Evolutionary conservation across 2,113 vertebrate species (phyloP).

Genomic region (Scalopus aquaticus): DNA sequence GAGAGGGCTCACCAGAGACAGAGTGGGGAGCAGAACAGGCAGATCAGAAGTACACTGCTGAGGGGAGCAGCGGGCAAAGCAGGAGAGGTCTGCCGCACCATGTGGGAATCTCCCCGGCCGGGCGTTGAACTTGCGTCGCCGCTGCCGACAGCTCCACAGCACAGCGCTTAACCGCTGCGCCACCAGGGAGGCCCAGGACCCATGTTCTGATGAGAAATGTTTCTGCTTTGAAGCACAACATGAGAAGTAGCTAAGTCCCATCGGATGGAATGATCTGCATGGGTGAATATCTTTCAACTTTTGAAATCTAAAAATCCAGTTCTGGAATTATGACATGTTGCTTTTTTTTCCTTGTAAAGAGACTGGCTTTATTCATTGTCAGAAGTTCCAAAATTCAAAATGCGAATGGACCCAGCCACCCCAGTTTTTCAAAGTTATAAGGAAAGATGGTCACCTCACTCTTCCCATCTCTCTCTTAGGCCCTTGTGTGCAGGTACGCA

Average conservation of each 20-base stretch:
- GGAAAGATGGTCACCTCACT: background rate
- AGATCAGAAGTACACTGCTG: too few relatives aligned
- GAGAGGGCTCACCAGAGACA: too few relatives aligned
- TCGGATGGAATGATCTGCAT: background rate
- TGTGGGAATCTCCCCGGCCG: too few relatives aligned
- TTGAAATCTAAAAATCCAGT: background rate
- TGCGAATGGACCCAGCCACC: background rate
- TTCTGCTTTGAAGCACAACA: background rate
- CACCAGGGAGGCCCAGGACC: too few relatives aligned
- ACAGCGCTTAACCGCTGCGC: too few relatives aligned
- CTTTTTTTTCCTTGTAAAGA: background rate
- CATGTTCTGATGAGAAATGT: constrained; percentile 1
- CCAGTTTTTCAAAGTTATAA: background rate
- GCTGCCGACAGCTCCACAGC: too few relatives aligned
- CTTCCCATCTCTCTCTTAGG: background rate
- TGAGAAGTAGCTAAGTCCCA: background rate
- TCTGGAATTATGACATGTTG: background rate
- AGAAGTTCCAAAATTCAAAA: constrained; percentile 39
- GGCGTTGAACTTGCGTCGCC: too few relatives aligned
- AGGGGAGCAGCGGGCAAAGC: too few relatives aligned
- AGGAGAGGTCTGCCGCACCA: too few relatives aligned
- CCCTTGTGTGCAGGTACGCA: background rate
- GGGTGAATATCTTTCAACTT: constrained; percentile 17
- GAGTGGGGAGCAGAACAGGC: too few relatives aligned
- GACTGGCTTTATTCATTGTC: constrained; percentile 19